Percentiles rank a stretch among this genome's conserved stretches.
phyloP scores from a whole-genome alignment of 1,140 invertebrate species.

The Polypedilum vanderplanki region DNA sequence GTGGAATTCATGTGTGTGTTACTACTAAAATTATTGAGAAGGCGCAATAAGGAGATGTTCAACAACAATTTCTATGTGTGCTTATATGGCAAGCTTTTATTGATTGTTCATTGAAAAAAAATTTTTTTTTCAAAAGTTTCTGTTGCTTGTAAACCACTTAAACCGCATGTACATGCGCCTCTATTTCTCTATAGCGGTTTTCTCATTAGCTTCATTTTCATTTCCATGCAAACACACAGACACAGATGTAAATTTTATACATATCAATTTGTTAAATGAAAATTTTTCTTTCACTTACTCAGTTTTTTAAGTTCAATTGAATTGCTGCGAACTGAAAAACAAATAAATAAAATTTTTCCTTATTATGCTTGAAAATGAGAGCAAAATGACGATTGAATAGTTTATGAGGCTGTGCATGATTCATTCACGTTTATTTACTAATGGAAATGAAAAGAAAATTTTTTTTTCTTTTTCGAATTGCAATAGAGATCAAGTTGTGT shows the following conservation, averaged over 20 bases:
- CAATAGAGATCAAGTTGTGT: not conserved
- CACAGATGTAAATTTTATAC: no score
- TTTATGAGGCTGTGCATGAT: not conserved
- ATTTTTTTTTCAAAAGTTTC: no score
- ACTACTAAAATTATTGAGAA: no score
- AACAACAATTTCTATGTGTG: no score
- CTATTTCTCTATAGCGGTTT: not conserved
- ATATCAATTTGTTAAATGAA: no score
- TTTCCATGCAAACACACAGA: no score
- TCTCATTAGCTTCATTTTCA: no score
- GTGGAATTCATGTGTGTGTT: no score
- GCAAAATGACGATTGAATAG: not conserved
- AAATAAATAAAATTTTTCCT: not conserved
- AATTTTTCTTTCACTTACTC: not conserved
- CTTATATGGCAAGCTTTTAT: not conserved
- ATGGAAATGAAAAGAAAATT: no score
- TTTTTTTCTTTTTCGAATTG: not conserved
- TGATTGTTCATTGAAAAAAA: not conserved
- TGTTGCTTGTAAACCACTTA: constrained; percentile 1
- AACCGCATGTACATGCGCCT: not conserved
- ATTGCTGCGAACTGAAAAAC: not conserved
- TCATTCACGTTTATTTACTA: not conserved
- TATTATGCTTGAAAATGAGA: not conserved
- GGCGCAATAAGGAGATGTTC: no score
- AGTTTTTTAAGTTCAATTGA: not conserved